Percentiles rank a stretch among this genome's conserved stretches.
Evolutionary conservation across 2,113 vertebrate genomes (phyloP).

Genomic region (Nannospalax galili): DNA sequence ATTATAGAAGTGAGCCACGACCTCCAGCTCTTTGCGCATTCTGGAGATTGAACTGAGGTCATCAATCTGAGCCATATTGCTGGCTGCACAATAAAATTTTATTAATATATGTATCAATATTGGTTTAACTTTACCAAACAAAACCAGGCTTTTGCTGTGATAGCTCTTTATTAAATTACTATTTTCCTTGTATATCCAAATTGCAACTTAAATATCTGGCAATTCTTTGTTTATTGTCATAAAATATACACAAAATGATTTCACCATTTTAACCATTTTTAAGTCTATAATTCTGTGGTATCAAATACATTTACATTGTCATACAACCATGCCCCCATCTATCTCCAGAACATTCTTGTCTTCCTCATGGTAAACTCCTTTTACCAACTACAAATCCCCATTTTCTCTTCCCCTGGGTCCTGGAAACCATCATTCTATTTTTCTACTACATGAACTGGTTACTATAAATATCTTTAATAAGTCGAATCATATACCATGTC

Average conservation of each 20-base stretch:
- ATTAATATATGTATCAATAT: background rate
- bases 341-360: background rate
- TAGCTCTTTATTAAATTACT: background rate
- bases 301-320: background rate
- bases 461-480: background rate
- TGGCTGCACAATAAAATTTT: background rate
- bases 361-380: background rate
- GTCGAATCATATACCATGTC: background rate
- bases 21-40: no score
- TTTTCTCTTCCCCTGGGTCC: background rate
- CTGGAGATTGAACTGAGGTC: background rate
- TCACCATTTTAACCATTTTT: constrained; percentile 4
- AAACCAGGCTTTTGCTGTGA: background rate
- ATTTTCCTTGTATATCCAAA: background rate
- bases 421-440: background rate
- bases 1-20: background rate
- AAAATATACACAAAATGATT: background rate
- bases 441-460: background rate
- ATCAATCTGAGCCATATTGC: background rate
- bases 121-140: background rate
- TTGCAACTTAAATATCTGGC: background rate
- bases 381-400: background rate
- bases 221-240: background rate
- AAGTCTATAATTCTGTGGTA: background rate
- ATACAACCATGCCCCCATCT: background rate